Evolutionary conservation across 2,797 vertebrate genomes (phyloP).

Genomic region (Telmatherina bonti): DNA sequence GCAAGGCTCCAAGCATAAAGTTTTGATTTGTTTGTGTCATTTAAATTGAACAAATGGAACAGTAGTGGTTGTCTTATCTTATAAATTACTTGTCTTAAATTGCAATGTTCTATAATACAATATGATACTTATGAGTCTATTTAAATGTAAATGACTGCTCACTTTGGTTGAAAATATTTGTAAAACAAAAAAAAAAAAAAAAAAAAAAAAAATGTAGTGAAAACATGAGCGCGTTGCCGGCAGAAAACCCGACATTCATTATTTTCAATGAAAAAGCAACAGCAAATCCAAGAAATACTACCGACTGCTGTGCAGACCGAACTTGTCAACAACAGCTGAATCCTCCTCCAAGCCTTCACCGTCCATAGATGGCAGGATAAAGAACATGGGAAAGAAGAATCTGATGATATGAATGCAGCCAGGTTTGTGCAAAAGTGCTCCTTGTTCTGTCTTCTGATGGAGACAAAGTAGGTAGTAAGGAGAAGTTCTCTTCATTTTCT

Average conservation of each 20-base stretch:
- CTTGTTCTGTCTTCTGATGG: constrained; percentile 17
- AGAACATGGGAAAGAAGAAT: constrained; percentile 25
- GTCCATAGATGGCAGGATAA: constrained; percentile 41
- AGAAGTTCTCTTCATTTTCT: constrained; percentile 8
- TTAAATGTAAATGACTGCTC: not conserved
- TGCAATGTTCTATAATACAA: constrained; percentile 2
- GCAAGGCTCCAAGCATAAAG: constrained; percentile 7
- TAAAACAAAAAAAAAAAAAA: no score
- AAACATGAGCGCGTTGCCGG: constrained; percentile 20
- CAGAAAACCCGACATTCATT: constrained; percentile 52
- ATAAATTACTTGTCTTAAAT: not conserved
- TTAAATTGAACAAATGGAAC: constrained; percentile 22
- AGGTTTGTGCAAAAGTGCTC: constrained; percentile 35
- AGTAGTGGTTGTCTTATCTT: not conserved
- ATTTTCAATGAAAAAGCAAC: constrained; percentile 49
- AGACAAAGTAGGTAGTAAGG: constrained; percentile 17
- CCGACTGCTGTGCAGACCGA: constrained; percentile 56
- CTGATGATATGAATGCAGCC: constrained; percentile 44
- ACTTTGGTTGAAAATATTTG: not conserved
- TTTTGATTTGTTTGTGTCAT: constrained; percentile 30
- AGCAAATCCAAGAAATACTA: constrained; percentile 62
- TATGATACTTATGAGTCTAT: not conserved
- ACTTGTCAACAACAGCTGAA: constrained; percentile 57
- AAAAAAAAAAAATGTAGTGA: not conserved
- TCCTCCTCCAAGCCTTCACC: constrained; percentile 41